Evolutionary conservation across 1,140 invertebrate genomes (phyloP).

Genomic region (Magallana gigas): DNA sequence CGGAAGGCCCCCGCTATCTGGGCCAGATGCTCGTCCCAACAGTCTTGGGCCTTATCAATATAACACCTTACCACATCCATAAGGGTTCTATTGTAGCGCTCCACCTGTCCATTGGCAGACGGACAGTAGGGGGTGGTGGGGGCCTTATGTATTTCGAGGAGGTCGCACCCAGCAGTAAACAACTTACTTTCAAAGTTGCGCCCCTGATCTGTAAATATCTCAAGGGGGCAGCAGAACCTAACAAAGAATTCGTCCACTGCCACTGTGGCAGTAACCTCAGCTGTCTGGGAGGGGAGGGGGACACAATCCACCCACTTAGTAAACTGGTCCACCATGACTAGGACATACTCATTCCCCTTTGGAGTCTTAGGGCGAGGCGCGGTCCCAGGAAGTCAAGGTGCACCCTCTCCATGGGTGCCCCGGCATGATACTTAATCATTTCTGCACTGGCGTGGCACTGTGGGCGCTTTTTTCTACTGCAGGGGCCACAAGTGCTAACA

Average conservation of each 20-base stretch:
- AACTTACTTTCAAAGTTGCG: constrained; percentile 42
- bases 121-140: constrained; percentile 50
- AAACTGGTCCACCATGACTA: constrained; percentile 56
- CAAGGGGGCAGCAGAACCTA: constrained; percentile 39
- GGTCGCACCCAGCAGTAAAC: neutral
- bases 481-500: neutral
- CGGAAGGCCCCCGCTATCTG: constrained; percentile 4
- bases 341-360: constrained; percentile 40
- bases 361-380: neutral
- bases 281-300: constrained; percentile 48
- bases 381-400: constrained; percentile 49
- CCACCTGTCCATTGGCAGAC: constrained; percentile 35
- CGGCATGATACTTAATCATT: neutral
- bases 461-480: neutral
- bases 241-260: constrained; percentile 46
- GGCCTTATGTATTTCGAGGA: constrained; percentile 36
- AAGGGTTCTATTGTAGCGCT: constrained; percentile 49
- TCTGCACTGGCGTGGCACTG: neutral
- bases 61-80: constrained; percentile 45
- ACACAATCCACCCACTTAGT: constrained; percentile 55
- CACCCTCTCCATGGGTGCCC: constrained; percentile 52
- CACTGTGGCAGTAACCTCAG: constrained; percentile 36
- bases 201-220: constrained; percentile 48
- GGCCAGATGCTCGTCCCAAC: neutral
- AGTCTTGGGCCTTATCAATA: neutral